Base-by-base conservation (phyloP, 2,113 vertebrate species). In the Electrona antarctica region DNA sequence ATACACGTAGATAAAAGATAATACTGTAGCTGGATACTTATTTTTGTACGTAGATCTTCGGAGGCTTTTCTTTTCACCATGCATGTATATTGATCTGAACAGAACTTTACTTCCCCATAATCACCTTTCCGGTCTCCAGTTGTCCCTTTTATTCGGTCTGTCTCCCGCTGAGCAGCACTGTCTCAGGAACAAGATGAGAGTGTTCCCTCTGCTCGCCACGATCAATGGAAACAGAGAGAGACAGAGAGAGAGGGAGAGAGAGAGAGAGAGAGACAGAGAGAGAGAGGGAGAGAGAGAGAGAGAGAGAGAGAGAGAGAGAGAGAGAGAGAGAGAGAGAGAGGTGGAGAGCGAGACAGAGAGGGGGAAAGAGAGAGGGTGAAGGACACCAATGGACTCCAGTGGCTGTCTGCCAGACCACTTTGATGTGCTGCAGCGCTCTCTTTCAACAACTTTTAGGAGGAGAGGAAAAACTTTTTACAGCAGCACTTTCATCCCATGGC, bases 391-490 rank as follows among this genome's bases (percentile, higher is more conserved):
- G 82, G 81, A 81, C 83, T 81, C n/a, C 48, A 64, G 76, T 89
- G 89, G 89, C 89, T 88, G 87, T 79, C 83, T 90, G 89, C 87
- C 87, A 90, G 86, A 69, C 74, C 77, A 81, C 85, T 89, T 91
- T 92, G 90, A 91, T 89, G 88, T 92, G 84, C 88, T 74, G 72
- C 85, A 77, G 85, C 68, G 29, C 77, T 89, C 87, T 88, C 87
- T 89, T 90, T 88, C 86, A 92, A 85, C 81, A 86, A 88, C 84
- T 88, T 92, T 90, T 89, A 86, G 80, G 83, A 12, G 71, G 10
- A 82, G 79, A 78, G 77, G 64, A 64, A 78, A 84, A 84, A 85
- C 81, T 88, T 88, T 88, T 85, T 83, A 88, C 79, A 81, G 78
- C 81, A 82, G 61, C 69, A 88, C 85, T 89, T 90, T 90, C 83